A percentile compares a stretch with the other conserved stretches of the same genome.
phyloP scores from a whole-genome alignment of 2,113 vertebrate species.

The Leptosomus discolor region DNA sequence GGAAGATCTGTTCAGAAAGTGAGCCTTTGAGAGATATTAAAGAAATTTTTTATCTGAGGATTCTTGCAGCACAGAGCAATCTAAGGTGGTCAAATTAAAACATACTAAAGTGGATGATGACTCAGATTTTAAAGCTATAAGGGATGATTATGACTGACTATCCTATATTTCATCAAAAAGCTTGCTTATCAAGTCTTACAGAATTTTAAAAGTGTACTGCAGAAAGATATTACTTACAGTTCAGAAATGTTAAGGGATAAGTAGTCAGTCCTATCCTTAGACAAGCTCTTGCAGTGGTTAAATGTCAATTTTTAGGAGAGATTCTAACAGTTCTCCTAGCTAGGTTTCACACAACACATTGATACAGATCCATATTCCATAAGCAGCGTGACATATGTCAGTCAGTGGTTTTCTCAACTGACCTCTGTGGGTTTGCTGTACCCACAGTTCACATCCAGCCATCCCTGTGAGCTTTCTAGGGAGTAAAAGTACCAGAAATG shows the following conservation, averaged over 20 bases:
- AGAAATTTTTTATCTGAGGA: not conserved
- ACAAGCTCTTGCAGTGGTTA: not conserved
- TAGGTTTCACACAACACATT: not conserved
- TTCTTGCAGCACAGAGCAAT: not conserved
- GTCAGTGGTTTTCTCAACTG: not conserved
- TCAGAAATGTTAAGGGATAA: not conserved
- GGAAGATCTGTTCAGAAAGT: slow-evolving; percentile 34
- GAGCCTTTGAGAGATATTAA: not conserved
- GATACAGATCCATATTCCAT: not conserved
- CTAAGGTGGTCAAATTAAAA: not conserved
- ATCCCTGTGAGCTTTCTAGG: not conserved
- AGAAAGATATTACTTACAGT: not conserved
- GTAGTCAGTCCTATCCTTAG: not conserved
- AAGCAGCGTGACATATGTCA: not conserved
- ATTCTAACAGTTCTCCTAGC: not conserved
- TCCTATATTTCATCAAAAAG: not conserved
- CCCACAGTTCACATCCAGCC: not conserved
- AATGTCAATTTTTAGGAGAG: not conserved
- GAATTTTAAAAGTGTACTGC: not conserved
- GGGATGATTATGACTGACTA: not conserved
- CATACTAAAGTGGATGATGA: not conserved
- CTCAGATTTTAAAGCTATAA: not conserved
- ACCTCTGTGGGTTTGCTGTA: not conserved
- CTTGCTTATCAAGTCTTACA: not conserved
- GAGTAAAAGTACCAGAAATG: not conserved